These are phyloP conservation scores for Paedocypris sp. DNA, from an alignment of 2,113 vertebrate species.

Conservation along the genomic window DNA sequence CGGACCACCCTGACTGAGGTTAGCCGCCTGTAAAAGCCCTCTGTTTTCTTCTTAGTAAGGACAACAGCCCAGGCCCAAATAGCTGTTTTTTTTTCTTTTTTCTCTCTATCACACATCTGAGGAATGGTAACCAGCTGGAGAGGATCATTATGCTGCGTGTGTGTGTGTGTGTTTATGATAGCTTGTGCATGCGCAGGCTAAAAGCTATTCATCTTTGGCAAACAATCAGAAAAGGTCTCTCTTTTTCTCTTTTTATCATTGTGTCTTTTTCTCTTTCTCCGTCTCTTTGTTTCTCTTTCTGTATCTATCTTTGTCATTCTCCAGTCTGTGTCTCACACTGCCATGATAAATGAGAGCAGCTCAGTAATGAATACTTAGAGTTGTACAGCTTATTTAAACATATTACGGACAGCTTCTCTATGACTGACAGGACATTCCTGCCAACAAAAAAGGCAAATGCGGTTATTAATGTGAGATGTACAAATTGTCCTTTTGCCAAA, in stretches of 20 bases:
- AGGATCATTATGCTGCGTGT: constrained; percentile 27
- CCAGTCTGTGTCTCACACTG: constrained; percentile 27
- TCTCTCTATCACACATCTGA: constrained; percentile 35
- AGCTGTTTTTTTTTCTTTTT: constrained; percentile 35
- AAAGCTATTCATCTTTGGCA: constrained; percentile 25
- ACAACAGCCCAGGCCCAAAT: constrained; percentile 23
- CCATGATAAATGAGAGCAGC: constrained; percentile 44
- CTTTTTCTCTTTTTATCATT: not conserved
- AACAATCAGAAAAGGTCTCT: constrained; percentile 26
- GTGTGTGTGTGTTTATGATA: not conserved
- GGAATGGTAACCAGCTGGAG: constrained; percentile 37
- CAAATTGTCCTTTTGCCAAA: constrained; percentile 3
- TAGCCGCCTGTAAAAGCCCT: constrained; percentile 20
- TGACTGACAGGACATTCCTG: constrained; percentile 36
- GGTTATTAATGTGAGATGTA: constrained; percentile 8
- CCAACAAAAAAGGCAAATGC: constrained; percentile 27
- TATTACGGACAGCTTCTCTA: constrained; percentile 5
- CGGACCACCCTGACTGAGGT: constrained; percentile 30
- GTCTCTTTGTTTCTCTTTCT: no score
- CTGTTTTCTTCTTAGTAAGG: constrained; percentile 12
- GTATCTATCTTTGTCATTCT: no score
- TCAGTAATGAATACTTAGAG: constrained; percentile 42
- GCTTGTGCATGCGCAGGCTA: constrained; percentile 7
- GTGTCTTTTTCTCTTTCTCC: not conserved
- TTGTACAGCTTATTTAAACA: constrained; percentile 36